Base-by-base conservation (phyloP, 1,140 invertebrate genomes). In the Drosophila melanica region DNA sequence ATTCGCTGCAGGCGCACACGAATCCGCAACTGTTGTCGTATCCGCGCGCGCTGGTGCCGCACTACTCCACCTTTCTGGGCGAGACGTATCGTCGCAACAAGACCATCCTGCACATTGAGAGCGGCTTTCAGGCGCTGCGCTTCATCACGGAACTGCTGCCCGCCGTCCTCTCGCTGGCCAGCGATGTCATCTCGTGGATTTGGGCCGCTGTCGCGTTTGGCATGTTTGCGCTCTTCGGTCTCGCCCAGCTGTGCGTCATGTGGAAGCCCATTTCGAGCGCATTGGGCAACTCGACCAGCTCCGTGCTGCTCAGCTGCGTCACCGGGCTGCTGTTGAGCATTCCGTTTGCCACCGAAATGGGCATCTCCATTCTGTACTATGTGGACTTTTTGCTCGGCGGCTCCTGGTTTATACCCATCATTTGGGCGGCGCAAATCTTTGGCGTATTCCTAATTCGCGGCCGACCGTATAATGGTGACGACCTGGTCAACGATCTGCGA, bases 191-290 rank as follows among this genome's bases (percentile, higher is more conserved):
- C 14, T 91, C 93, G 74, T 66, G 94, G 95, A 86, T 93, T 95
- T 98, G 97, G 97, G 95, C 96, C 0, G 95, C 97, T 8, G 93
- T 98, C 12, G 97, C 97, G 79, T 98, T 97, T 92, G 95, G 96
- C 76, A 95, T 95, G 50, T 93, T 98, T 53, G 96, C 98, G 55
- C 92, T 97, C 57, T 97, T 98, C 85, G 97, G 97, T 0, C 94
- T 98, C 20, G 96, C 96, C 3, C 97, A 98, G 86, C 95, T 96
- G 93, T 92, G 93, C 50, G 93, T 93, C 16, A 93, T 93, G 92
- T 94, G 85, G 93, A 92, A 92, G 35, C 91, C 91, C 10, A 91
- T 92, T 95, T 94, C 92, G 95, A 79, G 96, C 95, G 90, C 12
- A 93, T 96, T 90, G 96, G 96, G 96, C 94, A 97, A 92, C 96